Evolutionary conservation across 2,113 vertebrate species (phyloP).

Genomic region (Galemys pyrenaicus): DNA sequence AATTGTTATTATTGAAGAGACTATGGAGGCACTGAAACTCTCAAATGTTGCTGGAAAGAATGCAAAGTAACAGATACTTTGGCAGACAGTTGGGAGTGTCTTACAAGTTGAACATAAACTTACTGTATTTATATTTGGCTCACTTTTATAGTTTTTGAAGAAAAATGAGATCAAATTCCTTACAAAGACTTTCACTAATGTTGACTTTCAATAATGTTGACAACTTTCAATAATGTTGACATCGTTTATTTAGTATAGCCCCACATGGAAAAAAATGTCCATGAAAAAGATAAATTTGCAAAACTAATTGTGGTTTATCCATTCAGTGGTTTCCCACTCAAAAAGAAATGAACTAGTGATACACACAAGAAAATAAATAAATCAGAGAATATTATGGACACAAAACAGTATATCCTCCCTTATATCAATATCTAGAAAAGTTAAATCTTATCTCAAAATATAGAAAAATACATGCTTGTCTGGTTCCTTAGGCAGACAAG

Average conservation of each 20-base stretch:
- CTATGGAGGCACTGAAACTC: rapidly evolving
- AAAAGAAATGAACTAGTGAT: background rate
- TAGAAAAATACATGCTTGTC: background rate
- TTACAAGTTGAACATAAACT: background rate
- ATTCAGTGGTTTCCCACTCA: background rate
- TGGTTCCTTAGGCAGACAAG: background rate
- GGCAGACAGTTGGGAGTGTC: background rate
- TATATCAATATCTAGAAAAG: background rate
- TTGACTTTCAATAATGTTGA: background rate
- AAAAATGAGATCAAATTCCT: background rate
- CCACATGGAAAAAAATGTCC: background rate
- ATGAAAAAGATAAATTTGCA: background rate
- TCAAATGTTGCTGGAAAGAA: background rate
- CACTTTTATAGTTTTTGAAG: background rate
- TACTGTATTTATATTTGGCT: background rate
- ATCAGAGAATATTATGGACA: background rate
- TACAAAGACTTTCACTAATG: background rate
- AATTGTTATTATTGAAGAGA: background rate
- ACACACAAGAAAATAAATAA: background rate
- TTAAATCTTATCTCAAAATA: background rate
- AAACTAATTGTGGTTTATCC: background rate
- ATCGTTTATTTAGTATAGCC: background rate
- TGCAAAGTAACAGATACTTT: background rate
- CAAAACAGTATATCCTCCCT: background rate
- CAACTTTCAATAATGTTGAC: background rate